Evolutionary conservation across 2,888 invertebrate species (phyloP), one percentile per base, ranked within the genome.

Genomic region (Ellobium chinense): DNA sequence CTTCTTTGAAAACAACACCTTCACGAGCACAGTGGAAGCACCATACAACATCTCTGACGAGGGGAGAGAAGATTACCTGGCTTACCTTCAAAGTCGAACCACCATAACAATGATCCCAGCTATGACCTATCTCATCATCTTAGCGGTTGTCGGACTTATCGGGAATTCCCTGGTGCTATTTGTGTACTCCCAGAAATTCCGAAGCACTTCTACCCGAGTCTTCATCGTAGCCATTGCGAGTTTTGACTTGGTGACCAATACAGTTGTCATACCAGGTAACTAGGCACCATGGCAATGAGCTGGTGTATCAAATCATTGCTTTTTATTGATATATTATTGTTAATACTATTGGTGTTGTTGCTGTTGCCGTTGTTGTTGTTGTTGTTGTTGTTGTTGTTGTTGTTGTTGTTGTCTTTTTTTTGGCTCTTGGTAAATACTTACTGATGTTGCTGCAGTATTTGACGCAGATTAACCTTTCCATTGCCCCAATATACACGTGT

Each of bases 131-230:
- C 54, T 78, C 9, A 37, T 74, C 4, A 14, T 81, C 1, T 24
- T 81, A 56, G 78, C 78, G 12, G 29, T 62, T 4, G 46, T 68
- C n/a, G 81, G 81, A 29, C n/a, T 81, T 24, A 18, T 78, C 7
- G 81, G 81, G n/a, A 81, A 81, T 37, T 46, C 62, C 18, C 37
- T 81, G 18, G 81, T 81, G 29, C 29, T 81, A 21, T 39, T 69
- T 31, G 81, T 81, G 62, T 81, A 81, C 56, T 81, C 78, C 27
- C 18, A 39, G 12, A 81, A 78, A 69, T 81, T 81, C 62, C 73
- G 68, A 37, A 54, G 65, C 37, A 78, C 65, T 31, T 58, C 73
- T 18, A 81, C 78, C 14, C 27, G 81, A n/a, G 56, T 78, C 9
- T 81, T 78, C 63, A 74, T 81, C 14, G 34, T 81, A 74, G 69